These are phyloP conservation scores for Dichetophora obliterata DNA, from an alignment of 2,888 invertebrate species.

Conservation along the genomic window DNA sequence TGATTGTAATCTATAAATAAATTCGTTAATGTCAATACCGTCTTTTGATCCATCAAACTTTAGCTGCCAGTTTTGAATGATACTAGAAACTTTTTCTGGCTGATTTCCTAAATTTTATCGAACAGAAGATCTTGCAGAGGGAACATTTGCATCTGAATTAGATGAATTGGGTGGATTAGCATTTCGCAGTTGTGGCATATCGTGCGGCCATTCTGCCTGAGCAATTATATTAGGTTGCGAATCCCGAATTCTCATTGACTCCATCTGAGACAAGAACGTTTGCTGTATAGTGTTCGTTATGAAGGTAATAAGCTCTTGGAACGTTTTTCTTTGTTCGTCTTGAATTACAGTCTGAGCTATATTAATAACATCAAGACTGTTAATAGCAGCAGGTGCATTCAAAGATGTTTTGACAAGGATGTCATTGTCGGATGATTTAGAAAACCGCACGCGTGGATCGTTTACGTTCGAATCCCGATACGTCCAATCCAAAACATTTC, in stretches of 20 bases:
- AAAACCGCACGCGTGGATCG: background rate
- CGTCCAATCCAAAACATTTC: background rate
- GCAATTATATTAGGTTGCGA: background rate
- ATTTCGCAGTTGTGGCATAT: background rate
- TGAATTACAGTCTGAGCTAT: background rate
- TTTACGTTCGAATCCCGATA: background rate
- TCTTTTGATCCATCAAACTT: slow-evolving; percentile 26
- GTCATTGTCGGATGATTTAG: background rate
- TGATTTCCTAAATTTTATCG: no score
- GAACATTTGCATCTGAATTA: background rate
- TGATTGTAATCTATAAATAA: slow-evolving; percentile 2
- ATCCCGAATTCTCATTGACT: background rate
- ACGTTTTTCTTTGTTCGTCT: background rate
- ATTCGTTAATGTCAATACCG: background rate
- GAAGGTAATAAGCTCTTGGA: background rate
- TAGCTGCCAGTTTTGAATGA: slow-evolving; percentile 24
- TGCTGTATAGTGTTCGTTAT: background rate
- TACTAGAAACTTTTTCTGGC: background rate
- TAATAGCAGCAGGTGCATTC: background rate
- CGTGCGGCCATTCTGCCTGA: background rate
- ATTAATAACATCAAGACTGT: background rate
- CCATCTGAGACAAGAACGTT: background rate
- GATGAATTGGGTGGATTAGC: background rate
- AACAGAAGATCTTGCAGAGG: background rate
- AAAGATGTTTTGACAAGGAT: background rate